Conservation (phyloP, 2,797 vertebrate species). For the Pempheris klunzingeri region DNA sequence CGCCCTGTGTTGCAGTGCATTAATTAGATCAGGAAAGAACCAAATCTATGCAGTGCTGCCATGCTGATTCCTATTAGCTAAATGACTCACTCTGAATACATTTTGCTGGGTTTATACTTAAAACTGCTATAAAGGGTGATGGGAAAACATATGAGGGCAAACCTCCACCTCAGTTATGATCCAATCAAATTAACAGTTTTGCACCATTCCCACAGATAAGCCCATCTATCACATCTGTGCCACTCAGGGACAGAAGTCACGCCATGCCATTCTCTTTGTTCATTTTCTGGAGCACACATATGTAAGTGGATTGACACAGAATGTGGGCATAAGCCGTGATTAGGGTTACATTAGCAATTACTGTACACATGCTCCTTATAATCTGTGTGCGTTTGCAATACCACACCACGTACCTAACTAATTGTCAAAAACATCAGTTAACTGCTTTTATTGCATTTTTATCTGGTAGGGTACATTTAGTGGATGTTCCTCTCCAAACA, state of each 20-base stretch:
- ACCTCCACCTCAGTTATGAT: constrained; percentile 42
- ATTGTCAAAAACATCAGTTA: constrained; percentile 17
- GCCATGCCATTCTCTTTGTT: constrained; percentile 47
- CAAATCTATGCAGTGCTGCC: constrained; percentile 6
- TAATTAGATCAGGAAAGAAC: constrained; percentile 48
- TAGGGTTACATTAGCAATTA: constrained; percentile 73
- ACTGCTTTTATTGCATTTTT: background rate
- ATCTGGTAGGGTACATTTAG: background rate
- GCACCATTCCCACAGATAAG: constrained; percentile 64
- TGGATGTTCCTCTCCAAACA: background rate
- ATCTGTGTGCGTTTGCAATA: constrained; percentile 35
- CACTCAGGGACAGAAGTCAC: constrained; percentile 32
- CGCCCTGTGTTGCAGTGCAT: constrained; percentile 34
- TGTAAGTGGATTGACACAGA: constrained; percentile 61
- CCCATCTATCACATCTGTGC: constrained; percentile 66
- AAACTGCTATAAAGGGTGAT: constrained; percentile 8
- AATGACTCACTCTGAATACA: constrained; percentile 31
- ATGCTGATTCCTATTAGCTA: constrained; percentile 28
- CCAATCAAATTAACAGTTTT: constrained; percentile 58
- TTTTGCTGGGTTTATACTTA: constrained; percentile 37
- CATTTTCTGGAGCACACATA: constrained; percentile 65
- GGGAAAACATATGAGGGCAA: constrained; percentile 13
- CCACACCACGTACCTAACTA: constrained; percentile 16
- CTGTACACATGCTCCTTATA: constrained; percentile 48
- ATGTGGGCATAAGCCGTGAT: constrained; percentile 60